Evolutionary conservation across 2,797 vertebrate genomes (phyloP), one percentile per base, ranked within the genome.

Genomic region (Psittacula derbiana): DNA sequence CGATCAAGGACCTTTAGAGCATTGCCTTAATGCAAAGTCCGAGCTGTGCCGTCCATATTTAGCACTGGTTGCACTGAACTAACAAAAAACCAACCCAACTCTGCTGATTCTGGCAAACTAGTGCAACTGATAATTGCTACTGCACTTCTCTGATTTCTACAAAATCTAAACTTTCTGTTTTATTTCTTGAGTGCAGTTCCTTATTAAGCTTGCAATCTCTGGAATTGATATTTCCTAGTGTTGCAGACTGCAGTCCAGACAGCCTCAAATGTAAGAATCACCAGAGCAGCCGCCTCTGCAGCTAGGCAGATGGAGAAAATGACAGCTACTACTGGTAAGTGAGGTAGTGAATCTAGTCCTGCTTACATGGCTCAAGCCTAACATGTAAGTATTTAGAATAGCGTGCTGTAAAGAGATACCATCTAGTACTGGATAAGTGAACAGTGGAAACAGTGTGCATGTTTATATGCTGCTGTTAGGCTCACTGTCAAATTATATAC

Each of bases 211-310:
- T 80, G 61, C 28, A 18, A 71, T 83, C 43, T 91, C 49, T 94
- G 65, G 5, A 53, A 52, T 80, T 43, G 19, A 30, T 60, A 3
- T 95, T 30, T 85, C 41, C 90, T 88, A 25, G 97, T 44, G 53
- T n/a, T 87, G 49, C 95, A 86, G 41, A 5, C 62, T 47, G 46
- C 70, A 40, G 57, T 38, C 76, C 88, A 95, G 14, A 3, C 61
- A 70, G 65, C 78, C 30, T 30, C 92, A 9, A 94, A 44, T 7
- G 31, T 53, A 33, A 94, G 97, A 74, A 53, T 93, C 33, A 97
- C 96, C 69, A 97, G 97, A 95, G 90, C 97, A 72, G 88, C 96
- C 1, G 2, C 95, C 18, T 83, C 93, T 80, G 94, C 93, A 78
- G 93, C 95, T 14, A 95, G 73, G 20, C 96, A 95, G 86, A 14